Base-by-base conservation (phyloP, 1,140 invertebrate species). In the Idris sp. region DNA sequence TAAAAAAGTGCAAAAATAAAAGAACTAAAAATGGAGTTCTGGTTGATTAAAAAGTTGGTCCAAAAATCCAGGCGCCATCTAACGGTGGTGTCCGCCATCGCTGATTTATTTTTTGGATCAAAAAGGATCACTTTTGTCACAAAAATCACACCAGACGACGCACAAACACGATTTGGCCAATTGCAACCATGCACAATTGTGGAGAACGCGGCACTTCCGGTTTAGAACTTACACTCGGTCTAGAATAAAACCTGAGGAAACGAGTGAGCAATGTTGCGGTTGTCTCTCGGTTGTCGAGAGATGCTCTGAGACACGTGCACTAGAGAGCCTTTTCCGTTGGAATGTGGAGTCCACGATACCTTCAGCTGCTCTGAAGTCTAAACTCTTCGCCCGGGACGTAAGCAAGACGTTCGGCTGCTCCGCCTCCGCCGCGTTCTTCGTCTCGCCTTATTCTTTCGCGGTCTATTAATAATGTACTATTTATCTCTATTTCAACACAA, bases 291-390 rank as follows among this genome's bases (percentile, higher is more conserved):
- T 76, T 54, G 76, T 72, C 72, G 79, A 76, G 64, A 69, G 69
- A 74, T 38, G 26, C n/a, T 65, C 35, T 53, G 62, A 38, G 64
- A n/a, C n/a, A 79, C 81, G 77, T 77, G 72, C 78, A 76, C 77
- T 48, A 71, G 78, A 79, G 79, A 82, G 79, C 80, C 77, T 82
- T 80, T 59, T 64, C 84, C 81, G 87, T 84, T 89, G 88, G 88
- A 89, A 89, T 89, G 88, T 89, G 84, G 87, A 88, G 87, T 88
- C 87, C 87, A 87, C 87, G 81, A 83, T 83, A 83, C 83, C 87
- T 87, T 81, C 78, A 84, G 85, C 86, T 81, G 86, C 87, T 89
- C 87, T 89, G 86, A 87, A 71, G 79, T 79, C 76, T 76, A 61
- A 79, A n/a, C n/a, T n/a, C 58, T 77, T 74, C 61, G 73, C 75